phyloP scores from a whole-genome alignment of 2,797 vertebrate genomes.

The Tokudaia muenninki region DNA sequence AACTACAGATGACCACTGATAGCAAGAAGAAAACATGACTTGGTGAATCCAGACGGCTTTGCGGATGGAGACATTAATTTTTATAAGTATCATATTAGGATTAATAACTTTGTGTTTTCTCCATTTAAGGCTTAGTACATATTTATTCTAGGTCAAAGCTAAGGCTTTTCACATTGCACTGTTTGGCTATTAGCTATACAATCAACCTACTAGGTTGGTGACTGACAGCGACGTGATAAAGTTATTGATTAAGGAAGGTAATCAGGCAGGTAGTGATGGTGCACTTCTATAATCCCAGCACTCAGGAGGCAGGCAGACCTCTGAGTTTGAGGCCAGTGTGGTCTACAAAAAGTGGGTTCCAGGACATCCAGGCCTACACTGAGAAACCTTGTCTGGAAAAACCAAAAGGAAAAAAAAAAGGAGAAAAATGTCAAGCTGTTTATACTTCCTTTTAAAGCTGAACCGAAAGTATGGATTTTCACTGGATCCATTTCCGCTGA shows the following conservation, averaged over 20 bases:
- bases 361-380: neutral
- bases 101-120: constrained; percentile 31
- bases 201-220: neutral
- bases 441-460: neutral
- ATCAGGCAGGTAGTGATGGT: neutral
- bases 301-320: neutral
- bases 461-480: neutral
- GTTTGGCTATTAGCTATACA: neutral
- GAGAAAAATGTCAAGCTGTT: neutral
- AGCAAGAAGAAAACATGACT: neutral
- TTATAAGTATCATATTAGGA: neutral
- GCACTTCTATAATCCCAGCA: neutral
- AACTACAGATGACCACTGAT: neutral
- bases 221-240: neutral
- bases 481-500: neutral
- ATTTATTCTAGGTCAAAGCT: constrained; percentile 12
- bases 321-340: neutral
- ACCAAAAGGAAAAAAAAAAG: neutral
- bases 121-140: neutral
- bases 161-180: neutral
- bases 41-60: neutral
- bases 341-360: neutral
- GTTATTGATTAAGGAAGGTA: neutral
- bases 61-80: neutral
- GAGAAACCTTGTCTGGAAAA: neutral